Conservation (phyloP, 2,888 invertebrate species). For the Rhingia campestris region DNA sequence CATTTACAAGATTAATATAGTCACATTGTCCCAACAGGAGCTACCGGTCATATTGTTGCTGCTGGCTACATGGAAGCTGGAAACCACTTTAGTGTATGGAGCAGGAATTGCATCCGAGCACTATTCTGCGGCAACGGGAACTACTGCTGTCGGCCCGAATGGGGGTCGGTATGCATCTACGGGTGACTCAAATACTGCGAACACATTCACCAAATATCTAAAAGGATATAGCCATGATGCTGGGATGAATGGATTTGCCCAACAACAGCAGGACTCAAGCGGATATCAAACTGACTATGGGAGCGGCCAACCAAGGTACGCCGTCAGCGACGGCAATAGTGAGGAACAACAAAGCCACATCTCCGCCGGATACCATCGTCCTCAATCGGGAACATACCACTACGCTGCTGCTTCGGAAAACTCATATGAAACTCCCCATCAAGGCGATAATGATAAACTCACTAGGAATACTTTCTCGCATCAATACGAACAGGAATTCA, state of each 20-base stretch:
- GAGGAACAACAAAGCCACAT: conserved; percentile 76
- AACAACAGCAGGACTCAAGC: conserved; percentile 45
- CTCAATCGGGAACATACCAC: conserved; percentile 44
- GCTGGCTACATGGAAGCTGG: conserved; percentile 54
- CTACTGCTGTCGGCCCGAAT: conserved; percentile 74
- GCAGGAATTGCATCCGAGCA: conserved; percentile 39
- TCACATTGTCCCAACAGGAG: conserved; percentile 30
- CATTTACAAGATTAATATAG: conserved; percentile 46
- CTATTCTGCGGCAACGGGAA: conserved; percentile 51
- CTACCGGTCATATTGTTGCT: conserved; percentile 29
- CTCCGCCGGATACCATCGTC: conserved; percentile 70
- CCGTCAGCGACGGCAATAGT: conserved; percentile 73
- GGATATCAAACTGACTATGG: conserved; percentile 45
- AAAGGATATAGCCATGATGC: conserved; percentile 34
- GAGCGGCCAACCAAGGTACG: conserved; percentile 58
- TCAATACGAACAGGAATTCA: conserved; percentile 78
- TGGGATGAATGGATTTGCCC: conserved; percentile 43
- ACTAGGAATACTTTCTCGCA: conserved; percentile 80
- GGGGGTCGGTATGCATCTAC: conserved; percentile 78
- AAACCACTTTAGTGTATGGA: conserved; percentile 33
- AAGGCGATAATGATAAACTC: conserved; percentile 79
- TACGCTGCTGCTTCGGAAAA: conserved; percentile 37
- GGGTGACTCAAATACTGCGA: conserved; percentile 75
- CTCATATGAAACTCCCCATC: conserved; percentile 58
- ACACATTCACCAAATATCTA: conserved; percentile 68